Conservation (phyloP, 2,113 vertebrate genomes). For the Aviceda subcristata region DNA sequence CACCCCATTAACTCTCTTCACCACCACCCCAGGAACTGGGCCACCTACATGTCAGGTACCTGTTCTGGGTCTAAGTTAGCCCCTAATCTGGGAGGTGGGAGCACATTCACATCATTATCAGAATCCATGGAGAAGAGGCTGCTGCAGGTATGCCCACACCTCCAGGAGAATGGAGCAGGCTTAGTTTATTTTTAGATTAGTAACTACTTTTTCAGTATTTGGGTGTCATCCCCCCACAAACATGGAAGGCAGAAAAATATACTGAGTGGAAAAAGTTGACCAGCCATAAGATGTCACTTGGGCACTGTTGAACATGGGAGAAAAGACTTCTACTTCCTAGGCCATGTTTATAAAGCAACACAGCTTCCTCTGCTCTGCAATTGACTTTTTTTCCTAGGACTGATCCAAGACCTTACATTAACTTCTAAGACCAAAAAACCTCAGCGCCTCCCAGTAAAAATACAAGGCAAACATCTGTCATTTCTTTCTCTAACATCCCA, state of each 20-base stretch:
- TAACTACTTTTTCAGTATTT: background rate
- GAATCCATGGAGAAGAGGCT: background rate
- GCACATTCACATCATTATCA: background rate
- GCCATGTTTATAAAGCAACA: background rate
- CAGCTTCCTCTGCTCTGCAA: background rate
- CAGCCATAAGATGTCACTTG: background rate
- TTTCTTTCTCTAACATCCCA: background rate
- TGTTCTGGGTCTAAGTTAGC: background rate
- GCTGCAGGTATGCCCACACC: background rate
- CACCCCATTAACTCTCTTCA: background rate
- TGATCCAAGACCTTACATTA: background rate
- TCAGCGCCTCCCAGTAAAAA: background rate
- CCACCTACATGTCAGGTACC: fast-evolving
- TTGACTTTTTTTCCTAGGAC: background rate
- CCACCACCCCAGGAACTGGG: background rate
- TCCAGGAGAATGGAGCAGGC: background rate
- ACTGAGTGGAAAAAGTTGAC: background rate
- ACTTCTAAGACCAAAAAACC: background rate
- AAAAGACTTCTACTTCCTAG: background rate
- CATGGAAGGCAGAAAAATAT: background rate
- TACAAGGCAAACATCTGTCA: background rate
- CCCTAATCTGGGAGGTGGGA: background rate
- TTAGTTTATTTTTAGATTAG: background rate
- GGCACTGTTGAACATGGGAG: background rate
- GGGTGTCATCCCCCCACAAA: background rate